Base-by-base conservation (phyloP, 2,797 vertebrate species). In the Alca torda region DNA sequence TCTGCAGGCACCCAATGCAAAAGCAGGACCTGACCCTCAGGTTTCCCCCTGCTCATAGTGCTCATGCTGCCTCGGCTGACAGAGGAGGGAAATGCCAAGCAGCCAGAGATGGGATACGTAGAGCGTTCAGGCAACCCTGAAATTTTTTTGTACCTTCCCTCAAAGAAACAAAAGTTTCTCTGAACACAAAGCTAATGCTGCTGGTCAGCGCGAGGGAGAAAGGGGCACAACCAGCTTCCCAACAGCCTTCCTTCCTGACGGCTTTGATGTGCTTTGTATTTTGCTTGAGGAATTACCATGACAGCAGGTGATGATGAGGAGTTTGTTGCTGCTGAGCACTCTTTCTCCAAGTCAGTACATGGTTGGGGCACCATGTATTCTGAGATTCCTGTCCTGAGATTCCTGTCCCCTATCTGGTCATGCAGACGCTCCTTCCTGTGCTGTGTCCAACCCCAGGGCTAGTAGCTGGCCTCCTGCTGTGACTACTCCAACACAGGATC, bases 361-460 rank as follows among this genome's bases (percentile, higher is more conserved):
- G 14, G 6, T 11, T 51, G 51, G 59, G 15, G 28, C 9, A 77
- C 19, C 4, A 6, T 0, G 0, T 15, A 30, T 51, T 89, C 13
- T 35, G 26, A 51, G 53, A 50, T 51, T 93, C 75, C 35, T 82
- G 43, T 67, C 2, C 7, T 35, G 26, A 51, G 53, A 50, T 51
- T 93, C 75, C 35, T 82, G 51, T 67, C 2, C 7, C 25, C 10
- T 1, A 4, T 41, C 18, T 51, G 33, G 25, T 78, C 5, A 50
- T 3, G 2, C 60, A 90, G 48, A 13, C 28, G 13, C 12, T 25
- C 18, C 39, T 91, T 84, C 31, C 26, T 7, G 4, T 79, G 16
- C 28, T 35, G 19, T 57, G 33, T 21, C 23, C 17, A 64, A 2
- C 2, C 24, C 16, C 31, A 46, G 64, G 18, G 28, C 37, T 39